These are phyloP conservation scores for Carduelis carduelis DNA, from an alignment of 2,797 vertebrate species.

Conservation along the genomic window DNA sequence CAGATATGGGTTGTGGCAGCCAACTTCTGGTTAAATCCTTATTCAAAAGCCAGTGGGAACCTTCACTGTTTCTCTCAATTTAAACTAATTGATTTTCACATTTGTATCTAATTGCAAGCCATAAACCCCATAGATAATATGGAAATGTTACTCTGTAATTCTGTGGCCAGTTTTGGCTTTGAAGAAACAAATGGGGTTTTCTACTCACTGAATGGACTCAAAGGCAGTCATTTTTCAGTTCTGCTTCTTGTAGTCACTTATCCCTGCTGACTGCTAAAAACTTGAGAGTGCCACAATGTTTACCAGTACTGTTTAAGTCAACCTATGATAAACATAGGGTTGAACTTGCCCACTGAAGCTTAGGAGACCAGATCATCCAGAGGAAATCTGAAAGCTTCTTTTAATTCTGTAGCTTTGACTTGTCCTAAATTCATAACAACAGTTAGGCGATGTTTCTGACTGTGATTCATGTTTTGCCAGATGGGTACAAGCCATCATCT, in stretches of 20 bases:
- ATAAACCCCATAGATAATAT: not conserved
- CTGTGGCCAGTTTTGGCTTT: not conserved
- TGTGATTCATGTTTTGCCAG: slow-evolving; percentile 24
- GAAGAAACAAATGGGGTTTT: not conserved
- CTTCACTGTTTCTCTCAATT: not conserved
- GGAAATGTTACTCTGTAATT: not conserved
- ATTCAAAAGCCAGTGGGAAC: not conserved
- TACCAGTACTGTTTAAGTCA: not conserved
- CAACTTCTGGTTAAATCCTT: not conserved
- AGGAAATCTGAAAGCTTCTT: not conserved
- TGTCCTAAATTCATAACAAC: not conserved
- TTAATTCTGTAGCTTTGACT: not conserved
- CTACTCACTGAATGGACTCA: not conserved
- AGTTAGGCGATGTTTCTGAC: not conserved
- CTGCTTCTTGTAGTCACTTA: not conserved
- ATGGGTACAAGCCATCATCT: not conserved
- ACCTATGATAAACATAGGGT: not conserved
- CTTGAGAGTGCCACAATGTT: not conserved
- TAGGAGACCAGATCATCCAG: not conserved
- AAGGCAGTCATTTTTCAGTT: not conserved
- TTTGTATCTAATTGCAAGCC: not conserved
- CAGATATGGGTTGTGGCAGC: not conserved
- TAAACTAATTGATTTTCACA: not conserved
- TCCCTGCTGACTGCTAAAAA: not conserved
- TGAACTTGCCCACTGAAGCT: not conserved